Evolutionary conservation across 2,888 invertebrate species (phyloP), one percentile per base, ranked within the genome.

Genomic region (Heliconius ismenius): DNA sequence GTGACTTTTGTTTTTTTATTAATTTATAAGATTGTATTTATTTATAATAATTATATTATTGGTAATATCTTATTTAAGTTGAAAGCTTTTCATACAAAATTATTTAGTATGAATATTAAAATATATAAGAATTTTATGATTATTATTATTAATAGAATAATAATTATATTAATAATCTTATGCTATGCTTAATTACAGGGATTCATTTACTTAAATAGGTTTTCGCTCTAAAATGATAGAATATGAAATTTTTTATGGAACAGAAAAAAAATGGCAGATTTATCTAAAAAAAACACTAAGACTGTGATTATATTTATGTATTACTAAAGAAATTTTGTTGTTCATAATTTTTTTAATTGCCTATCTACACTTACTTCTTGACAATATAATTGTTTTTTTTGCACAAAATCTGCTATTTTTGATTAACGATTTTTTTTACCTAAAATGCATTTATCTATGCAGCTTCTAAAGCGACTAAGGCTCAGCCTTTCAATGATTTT

Each of bases 141-240:
- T 64, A 32, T 32, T 64, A 64, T 64, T 28, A 64, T 39, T 43
- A 24, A 54, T 21, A n/a, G 62, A 69, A 32, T 49, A 60, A 54
- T 43, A 32, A 43, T 43, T 68, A 21, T 26, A 68, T 36, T 10
- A 36, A 26, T 67, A 74, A 73, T 28, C 7, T 32, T 67, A 43
- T 32, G 70, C 73, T 78, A 70, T 70, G 75, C 36, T 75, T 75
- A 75, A 75, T 73, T 78, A 75, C 78, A 73, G 69, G 65, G 73
- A 75, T 54, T 73, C 43, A 70, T 75, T 79, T 79, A 67, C 63
- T 75, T 60, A 69, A 60, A 67, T 67, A 77, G 67, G 78, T 79
- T 81, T 81, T 78, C 79, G 67, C 78, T 79, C 78, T 67, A 73
- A 77, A 76, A 78, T 81, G 77, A 79, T 65, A 67, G 67, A n/a